Percentiles rank a stretch among this genome's conserved stretches.
These are phyloP conservation scores for Siderastrea siderea DNA, from an alignment of 92 coral and sea anemone genomes.

Conservation along the genomic window DNA sequence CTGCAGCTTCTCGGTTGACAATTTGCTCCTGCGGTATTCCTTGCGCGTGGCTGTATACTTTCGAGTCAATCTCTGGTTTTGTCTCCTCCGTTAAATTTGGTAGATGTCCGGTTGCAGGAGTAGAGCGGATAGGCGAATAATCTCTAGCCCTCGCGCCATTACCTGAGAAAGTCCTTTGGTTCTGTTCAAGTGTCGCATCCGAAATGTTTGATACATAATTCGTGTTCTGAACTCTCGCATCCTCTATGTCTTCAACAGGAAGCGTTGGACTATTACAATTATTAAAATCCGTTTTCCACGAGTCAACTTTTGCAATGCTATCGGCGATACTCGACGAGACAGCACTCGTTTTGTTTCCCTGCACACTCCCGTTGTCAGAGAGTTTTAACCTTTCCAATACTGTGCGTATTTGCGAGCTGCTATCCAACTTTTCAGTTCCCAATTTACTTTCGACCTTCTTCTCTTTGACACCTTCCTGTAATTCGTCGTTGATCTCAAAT, in stretches of 20 bases:
- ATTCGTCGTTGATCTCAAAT: neutral
- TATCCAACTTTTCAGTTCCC: slow-evolving; percentile 6
- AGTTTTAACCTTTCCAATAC: slow-evolving; percentile 20
- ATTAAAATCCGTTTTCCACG: slow-evolving; percentile 52
- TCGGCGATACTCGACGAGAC: slow-evolving; percentile 42
- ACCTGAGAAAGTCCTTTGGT: slow-evolving; percentile 11
- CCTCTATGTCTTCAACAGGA: slow-evolving; percentile 24
- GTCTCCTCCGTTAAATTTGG: neutral
- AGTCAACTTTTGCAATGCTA: slow-evolving; percentile 54
- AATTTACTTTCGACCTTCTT: neutral
- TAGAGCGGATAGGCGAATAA: slow-evolving; percentile 83
- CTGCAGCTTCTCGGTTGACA: neutral
- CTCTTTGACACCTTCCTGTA: neutral
- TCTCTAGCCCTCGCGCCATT: slow-evolving; percentile 67
- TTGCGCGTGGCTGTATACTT: neutral
- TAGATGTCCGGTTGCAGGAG: neutral
- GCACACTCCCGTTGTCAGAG: neutral
- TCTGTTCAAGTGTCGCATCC: neutral
- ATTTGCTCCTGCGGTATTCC: neutral
- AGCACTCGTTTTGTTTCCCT: slow-evolving; percentile 5
- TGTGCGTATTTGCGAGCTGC: slow-evolving; percentile 17
- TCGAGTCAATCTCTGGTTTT: slow-evolving; percentile 25
- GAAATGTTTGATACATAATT: slow-evolving; percentile 6
- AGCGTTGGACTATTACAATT: slow-evolving; percentile 23
- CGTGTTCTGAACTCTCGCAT: slow-evolving; percentile 1